These are phyloP conservation scores for Spizaetus ornatus DNA, from an alignment of 2,113 vertebrate species.

Conservation along the genomic window DNA sequence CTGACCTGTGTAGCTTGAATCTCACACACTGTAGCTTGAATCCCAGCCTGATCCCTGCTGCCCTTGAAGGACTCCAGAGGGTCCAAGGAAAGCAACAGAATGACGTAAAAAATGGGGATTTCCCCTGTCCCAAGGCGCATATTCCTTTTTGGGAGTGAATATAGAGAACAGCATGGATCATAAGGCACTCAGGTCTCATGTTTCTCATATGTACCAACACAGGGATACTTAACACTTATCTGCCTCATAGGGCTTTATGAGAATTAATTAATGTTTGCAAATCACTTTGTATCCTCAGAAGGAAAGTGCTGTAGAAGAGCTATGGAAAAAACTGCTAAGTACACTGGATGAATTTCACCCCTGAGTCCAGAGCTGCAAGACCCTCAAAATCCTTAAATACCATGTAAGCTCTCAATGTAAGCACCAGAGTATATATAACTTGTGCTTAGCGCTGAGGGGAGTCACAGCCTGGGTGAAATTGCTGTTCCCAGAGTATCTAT, in stretches of 20 bases:
- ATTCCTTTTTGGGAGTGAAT: not conserved
- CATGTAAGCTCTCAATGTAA: not conserved
- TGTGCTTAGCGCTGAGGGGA: not conserved
- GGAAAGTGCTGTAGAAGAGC: constrained; percentile 24
- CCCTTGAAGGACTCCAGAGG: not conserved
- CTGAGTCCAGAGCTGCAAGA: constrained; percentile 26
- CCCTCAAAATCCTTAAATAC: constrained; percentile 22
- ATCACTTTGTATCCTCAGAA: constrained; percentile 55
- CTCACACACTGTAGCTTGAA: not conserved
- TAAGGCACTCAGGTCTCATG: constrained; percentile 14
- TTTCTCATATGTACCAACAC: constrained; percentile 24
- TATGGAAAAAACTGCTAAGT: constrained; percentile 29
- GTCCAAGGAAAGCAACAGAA: not conserved
- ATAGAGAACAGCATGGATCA: not conserved
- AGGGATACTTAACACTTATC: constrained; percentile 35
- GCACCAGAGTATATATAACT: not conserved
- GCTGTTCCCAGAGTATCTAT: not conserved
- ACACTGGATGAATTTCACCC: constrained; percentile 45
- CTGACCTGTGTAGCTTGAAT: not conserved
- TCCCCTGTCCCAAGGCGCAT: not conserved
- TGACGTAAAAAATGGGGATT: not conserved
- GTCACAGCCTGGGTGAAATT: not conserved
- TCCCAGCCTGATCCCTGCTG: not conserved
- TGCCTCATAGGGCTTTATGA: constrained; percentile 35
- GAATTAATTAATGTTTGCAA: constrained; percentile 62